Evolutionary conservation across 2,113 vertebrate genomes (phyloP).

Genomic region (Variabilichromis moorii): DNA sequence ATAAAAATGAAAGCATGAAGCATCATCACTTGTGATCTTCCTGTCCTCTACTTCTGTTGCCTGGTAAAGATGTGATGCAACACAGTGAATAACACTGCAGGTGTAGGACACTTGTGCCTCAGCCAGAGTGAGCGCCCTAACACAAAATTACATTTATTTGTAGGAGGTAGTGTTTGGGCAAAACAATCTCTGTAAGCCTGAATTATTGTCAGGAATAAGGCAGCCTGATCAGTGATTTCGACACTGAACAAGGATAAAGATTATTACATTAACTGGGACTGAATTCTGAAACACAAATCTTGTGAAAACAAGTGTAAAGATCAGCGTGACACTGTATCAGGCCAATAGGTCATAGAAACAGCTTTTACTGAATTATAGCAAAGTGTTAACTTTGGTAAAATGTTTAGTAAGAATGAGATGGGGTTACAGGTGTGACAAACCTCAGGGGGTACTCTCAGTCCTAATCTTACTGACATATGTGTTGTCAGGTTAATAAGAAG

Average conservation of each 20-base stretch:
- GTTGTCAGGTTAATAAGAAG: slow-evolving; percentile 48
- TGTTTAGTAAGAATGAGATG: slow-evolving; percentile 10
- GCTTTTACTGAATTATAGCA: not conserved
- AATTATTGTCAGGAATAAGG: not conserved
- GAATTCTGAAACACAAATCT: not conserved
- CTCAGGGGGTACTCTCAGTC: slow-evolving; percentile 40
- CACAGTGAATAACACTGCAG: not conserved
- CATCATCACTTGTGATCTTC: slow-evolving; percentile 14
- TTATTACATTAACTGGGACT: not conserved
- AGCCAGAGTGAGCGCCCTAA: not conserved
- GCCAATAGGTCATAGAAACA: not conserved
- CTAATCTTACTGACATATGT: slow-evolving; percentile 20
- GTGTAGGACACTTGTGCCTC: not conserved
- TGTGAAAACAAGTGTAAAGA: not conserved
- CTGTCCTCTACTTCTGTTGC: slow-evolving; percentile 27
- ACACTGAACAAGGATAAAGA: not conserved
- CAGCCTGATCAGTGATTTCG: not conserved
- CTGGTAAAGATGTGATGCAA: slow-evolving; percentile 7
- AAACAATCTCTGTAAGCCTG: not conserved
- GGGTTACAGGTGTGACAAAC: slow-evolving; percentile 55
- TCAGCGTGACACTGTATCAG: fast-evolving
- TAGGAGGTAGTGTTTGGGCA: not conserved
- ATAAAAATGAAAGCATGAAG: slow-evolving; percentile 30
- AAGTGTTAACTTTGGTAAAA: not conserved
- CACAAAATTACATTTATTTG: not conserved